Evolutionary conservation across 2,113 vertebrate species (phyloP), one percentile per base, ranked within the genome.

Genomic region (Rhabdomys dilectus): DNA sequence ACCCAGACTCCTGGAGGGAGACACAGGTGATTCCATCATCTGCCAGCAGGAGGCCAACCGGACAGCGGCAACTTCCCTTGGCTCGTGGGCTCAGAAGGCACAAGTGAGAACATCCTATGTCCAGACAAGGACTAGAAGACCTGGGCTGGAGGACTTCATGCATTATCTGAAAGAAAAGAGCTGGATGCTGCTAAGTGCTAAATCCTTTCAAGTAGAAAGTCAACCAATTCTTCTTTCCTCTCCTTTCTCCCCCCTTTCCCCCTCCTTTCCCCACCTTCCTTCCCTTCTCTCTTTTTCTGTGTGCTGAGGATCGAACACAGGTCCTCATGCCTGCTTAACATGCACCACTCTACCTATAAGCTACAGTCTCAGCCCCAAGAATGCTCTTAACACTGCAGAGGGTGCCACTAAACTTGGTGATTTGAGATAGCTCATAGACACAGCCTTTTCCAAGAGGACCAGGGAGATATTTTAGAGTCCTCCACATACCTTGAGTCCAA

Each of bases 401-500:
- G 26, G n/a, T 72, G 36, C 66, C 48, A 39, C 60, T 86, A 21
- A 39, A 26, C 45, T 48, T 68, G 62, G n/a, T 82, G 82, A 45
- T 39, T 77, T 68, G 31, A 62, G 77, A 45, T 4, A 86, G 58
- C 26, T 94, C 60, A 17, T 21, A 66, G 1, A 31, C 1, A 31
- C 3, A 88, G 51, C n/a, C 31, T 80, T 80, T 92, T 58, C 11
- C 15, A 53, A 86, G 76, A 81, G 56, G 51, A 80, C 22, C 13
- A n/a, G 19, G 39, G 39, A 48, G 64, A n/a, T 22, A 51, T 53
- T 89, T 70, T 39, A 53, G 53, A 72, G 58, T 7, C 66, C 9
- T 31, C 24, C n/a, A 42, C 3, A 3, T 97, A 99, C 99, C 98
- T 99, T 99, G 1, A 99, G 98, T 70, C 99, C 99, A 2, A 99